Evolutionary conservation across 1,140 invertebrate genomes (phyloP).

Genomic region (Atopsyche davidsoni): DNA sequence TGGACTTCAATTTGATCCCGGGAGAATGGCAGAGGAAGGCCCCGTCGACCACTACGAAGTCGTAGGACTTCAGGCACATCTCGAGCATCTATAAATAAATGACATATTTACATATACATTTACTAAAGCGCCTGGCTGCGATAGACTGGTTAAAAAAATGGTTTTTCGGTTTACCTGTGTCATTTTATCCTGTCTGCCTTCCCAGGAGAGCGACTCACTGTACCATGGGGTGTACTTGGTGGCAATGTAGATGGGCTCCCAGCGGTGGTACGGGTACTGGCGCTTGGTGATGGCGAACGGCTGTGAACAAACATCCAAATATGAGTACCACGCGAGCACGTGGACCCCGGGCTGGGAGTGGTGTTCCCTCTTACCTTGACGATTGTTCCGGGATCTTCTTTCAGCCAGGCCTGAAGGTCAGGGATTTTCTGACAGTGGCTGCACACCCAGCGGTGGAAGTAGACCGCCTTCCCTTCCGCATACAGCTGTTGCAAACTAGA

Average conservation of each 20-base stretch:
- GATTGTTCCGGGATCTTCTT: slow-evolving; percentile 43
- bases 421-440: slow-evolving; percentile 75
- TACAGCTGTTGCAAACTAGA: slow-evolving; percentile 41
- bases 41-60: slow-evolving; percentile 68
- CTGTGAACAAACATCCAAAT: slow-evolving; percentile 36
- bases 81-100: slow-evolving; percentile 65
- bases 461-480: slow-evolving; percentile 48
- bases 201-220: slow-evolving; percentile 74
- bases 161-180: slow-evolving; percentile 56
- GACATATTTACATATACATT: slow-evolving; percentile 5
- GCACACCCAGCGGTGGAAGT: slow-evolving; percentile 63
- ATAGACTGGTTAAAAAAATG: slow-evolving; percentile 3
- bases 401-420: slow-evolving; percentile 63
- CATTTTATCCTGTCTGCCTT: slow-evolving; percentile 82
- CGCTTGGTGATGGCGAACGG: slow-evolving; percentile 61
- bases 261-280: slow-evolving; percentile 67
- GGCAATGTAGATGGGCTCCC: slow-evolving; percentile 81
- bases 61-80: slow-evolving; percentile 70
- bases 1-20: slow-evolving; percentile 41
- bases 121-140: slow-evolving; percentile 12
- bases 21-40: slow-evolving; percentile 75
- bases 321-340: not conserved
- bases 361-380: slow-evolving; percentile 37
- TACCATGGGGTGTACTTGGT: slow-evolving; percentile 73
- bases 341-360: not conserved